Conservation (phyloP, 2,888 invertebrate species). For the Gandaritis pyraliata region DNA sequence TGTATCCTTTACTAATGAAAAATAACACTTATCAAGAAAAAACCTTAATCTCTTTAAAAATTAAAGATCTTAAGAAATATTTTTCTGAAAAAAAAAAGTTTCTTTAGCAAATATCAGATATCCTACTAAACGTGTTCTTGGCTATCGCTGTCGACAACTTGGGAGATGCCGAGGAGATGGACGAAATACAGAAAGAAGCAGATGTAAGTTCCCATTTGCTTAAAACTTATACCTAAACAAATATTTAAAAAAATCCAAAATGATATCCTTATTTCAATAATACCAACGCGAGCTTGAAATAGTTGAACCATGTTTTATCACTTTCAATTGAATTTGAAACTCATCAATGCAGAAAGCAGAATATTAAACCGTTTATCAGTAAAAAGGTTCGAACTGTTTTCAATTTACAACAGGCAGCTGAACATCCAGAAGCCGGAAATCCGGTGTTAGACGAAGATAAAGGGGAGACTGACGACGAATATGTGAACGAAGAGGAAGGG, state of each 20-base stretch:
- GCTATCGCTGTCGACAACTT: conserved; percentile 99
- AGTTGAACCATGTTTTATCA: too few relatives aligned
- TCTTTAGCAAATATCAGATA: conserved; percentile 86
- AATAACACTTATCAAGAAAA: too few relatives aligned
- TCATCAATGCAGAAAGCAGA: too few relatives aligned
- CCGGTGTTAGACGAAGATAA: conserved; percentile 82
- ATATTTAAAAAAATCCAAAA: too few relatives aligned
- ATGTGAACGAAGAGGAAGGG: conserved; percentile 86
- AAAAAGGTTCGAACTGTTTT: conserved; percentile 5
- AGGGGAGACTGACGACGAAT: conserved; percentile 87
- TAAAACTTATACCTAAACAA: too few relatives aligned
- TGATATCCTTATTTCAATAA: too few relatives aligned
- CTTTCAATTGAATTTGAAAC: too few relatives aligned
- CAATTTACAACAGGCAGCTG: conserved; percentile 57
- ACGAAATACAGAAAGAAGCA: conserved; percentile 96
- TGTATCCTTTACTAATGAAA: conserved; percentile 89
- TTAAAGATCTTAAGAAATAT: too few relatives aligned
- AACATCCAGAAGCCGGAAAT: conserved; percentile 73
- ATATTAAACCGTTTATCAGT: too few relatives aligned
- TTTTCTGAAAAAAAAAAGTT: conserved; percentile 15
- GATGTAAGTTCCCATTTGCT: conserved; percentile 75
- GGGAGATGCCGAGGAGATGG: conserved; percentile 98
- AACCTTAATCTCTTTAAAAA: too few relatives aligned
- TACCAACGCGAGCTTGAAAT: too few relatives aligned
- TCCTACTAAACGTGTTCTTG: conserved; percentile 99